Evolutionary conservation across 53 echinoderm and acorn worm species (phyloP).

Genomic region (Luidia sarsii): DNA sequence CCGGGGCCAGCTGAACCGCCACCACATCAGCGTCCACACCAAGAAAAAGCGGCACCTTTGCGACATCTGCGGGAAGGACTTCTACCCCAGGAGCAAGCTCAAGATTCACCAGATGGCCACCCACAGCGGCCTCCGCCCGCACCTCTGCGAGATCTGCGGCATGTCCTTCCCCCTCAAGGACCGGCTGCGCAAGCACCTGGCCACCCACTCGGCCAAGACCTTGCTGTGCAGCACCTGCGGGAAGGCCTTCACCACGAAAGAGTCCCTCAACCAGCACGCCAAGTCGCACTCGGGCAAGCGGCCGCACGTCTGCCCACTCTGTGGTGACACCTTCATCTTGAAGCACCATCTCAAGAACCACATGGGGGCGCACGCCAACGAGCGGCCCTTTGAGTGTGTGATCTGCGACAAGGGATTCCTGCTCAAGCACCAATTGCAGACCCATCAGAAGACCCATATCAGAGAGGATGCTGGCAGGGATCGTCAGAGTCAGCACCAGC

Average conservation of each 20-base stretch:
- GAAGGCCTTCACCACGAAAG: neutral
- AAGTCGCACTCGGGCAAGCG: neutral
- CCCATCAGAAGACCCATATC: neutral
- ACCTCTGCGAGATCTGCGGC: conserved; percentile 14
- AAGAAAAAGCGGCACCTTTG: neutral
- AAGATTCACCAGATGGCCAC: neutral
- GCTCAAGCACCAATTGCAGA: conserved; percentile 1
- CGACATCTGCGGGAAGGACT: conserved; percentile 9
- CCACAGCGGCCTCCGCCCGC: neutral
- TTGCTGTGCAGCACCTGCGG: conserved; percentile 18
- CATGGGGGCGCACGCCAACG: neutral
- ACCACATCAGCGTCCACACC: neutral
- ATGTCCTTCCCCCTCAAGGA: neutral
- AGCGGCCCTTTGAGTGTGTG: conserved; percentile 1
- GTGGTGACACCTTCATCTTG: conserved; percentile 5
- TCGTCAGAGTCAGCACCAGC: no score
- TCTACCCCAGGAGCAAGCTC: neutral
- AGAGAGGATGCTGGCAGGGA: no score
- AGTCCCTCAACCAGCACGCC: neutral
- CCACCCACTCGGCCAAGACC: neutral
- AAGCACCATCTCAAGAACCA: conserved; percentile 22
- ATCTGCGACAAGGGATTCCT: conserved; percentile 28
- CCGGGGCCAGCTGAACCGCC: neutral
- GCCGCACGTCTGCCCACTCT: conserved; percentile 1
- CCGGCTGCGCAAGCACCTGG: neutral